These are phyloP conservation scores for Scalopus aquaticus DNA, from an alignment of 2,113 vertebrate genomes.

Conservation along the genomic window DNA sequence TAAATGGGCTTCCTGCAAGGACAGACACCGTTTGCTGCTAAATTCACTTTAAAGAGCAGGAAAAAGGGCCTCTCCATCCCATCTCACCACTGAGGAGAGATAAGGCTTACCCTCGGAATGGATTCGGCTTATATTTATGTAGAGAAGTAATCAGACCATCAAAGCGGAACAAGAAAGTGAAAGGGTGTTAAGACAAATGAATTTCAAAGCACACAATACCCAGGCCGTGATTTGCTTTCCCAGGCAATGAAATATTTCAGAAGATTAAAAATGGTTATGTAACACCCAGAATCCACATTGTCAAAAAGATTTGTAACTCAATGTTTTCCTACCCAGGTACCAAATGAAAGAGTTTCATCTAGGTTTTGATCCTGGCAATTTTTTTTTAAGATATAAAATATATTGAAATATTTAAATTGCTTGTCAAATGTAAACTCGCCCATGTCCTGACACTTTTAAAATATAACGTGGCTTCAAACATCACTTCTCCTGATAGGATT, in stretches of 20 bases:
- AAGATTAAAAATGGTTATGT: slow-evolving; percentile 78
- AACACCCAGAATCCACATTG: slow-evolving; percentile 64
- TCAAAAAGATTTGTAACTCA: slow-evolving; percentile 73
- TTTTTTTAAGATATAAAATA: slow-evolving; percentile 74
- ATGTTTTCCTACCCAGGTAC: slow-evolving; percentile 68
- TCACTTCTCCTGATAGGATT: slow-evolving; percentile 81
- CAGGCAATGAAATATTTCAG: slow-evolving; percentile 76
- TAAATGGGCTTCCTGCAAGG: slow-evolving; percentile 35
- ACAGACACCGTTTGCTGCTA: neutral
- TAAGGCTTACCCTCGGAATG: slow-evolving; percentile 43
- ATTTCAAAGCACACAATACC: slow-evolving; percentile 71
- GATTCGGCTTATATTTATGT: slow-evolving; percentile 62
- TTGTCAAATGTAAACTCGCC: slow-evolving; percentile 81
- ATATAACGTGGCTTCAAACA: slow-evolving; percentile 81
- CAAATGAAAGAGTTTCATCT: slow-evolving; percentile 82
- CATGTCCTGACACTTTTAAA: slow-evolving; percentile 82
- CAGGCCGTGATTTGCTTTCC: slow-evolving; percentile 61
- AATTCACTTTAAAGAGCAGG: slow-evolving; percentile 50
- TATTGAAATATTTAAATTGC: slow-evolving; percentile 84
- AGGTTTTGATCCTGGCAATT: slow-evolving; percentile 77
- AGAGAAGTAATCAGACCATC: slow-evolving; percentile 66
- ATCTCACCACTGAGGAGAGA: slow-evolving; percentile 36
- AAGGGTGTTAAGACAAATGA: slow-evolving; percentile 78
- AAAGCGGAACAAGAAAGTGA: slow-evolving; percentile 52
- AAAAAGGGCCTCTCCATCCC: neutral